Percentiles rank a stretch among this genome's conserved stretches.
Conservation (phyloP, 2,113 vertebrate genomes). For the Stictonetta naevosa region DNA sequence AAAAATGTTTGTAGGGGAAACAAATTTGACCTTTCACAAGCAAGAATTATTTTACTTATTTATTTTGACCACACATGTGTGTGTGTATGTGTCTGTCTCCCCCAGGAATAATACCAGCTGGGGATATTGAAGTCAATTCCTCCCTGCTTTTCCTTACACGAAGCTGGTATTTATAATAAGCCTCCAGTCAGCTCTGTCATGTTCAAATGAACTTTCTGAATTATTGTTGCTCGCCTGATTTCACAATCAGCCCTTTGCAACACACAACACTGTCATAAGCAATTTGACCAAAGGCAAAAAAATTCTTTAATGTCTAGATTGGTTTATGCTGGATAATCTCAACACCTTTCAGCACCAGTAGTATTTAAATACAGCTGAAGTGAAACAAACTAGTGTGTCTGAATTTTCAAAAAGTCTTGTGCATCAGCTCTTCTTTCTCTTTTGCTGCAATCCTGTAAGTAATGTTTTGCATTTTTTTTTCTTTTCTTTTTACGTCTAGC, state of each 20-base stretch:
- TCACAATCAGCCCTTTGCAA: constrained; percentile 37
- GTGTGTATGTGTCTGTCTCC: neutral
- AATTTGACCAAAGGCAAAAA: constrained; percentile 48
- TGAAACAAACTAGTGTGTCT: neutral
- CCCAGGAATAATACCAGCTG: constrained; percentile 4
- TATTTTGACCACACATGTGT: neutral
- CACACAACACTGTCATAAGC: constrained; percentile 25
- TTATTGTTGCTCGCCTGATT: constrained; percentile 28
- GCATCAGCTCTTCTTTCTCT: neutral
- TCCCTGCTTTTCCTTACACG: constrained; percentile 12
- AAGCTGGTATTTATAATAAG: constrained; percentile 33
- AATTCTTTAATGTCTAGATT: constrained; percentile 30
- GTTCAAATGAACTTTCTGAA: constrained; percentile 43
- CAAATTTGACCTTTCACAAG: neutral
- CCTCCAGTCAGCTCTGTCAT: constrained; percentile 51
- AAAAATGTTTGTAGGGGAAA: neutral
- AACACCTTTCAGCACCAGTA: constrained; percentile 37
- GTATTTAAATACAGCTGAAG: constrained; percentile 3
- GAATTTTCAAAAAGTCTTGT: neutral
- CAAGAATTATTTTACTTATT: neutral
- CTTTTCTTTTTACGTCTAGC: neutral
- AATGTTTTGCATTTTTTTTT: neutral
- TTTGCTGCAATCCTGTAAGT: neutral
- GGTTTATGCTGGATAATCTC: constrained; percentile 19
- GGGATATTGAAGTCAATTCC: neutral